Base-by-base conservation (phyloP, 2,797 vertebrate genomes). In the Anolis apletophallus region DNA sequence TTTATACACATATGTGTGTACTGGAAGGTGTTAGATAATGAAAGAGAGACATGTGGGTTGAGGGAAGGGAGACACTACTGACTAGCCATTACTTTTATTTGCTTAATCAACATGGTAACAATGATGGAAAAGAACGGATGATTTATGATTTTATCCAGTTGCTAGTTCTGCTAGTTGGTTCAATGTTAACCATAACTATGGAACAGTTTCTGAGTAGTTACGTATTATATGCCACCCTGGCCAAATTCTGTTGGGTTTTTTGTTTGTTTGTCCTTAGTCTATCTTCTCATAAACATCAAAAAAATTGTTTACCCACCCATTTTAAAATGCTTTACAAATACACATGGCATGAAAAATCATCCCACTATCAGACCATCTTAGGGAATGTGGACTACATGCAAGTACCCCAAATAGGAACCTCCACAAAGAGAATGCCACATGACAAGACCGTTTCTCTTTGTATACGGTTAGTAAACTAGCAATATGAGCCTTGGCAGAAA, bases 401-500 rank as follows among this genome's bases (percentile, higher is more conserved):
- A 75, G 32, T 55, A 61, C n/a, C 54, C 52, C 59, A 64, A 29
- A 0, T 2, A 92, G 3, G 17, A 87, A 9, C 67, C 29, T 74
- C 83, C 71, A 82, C n/a, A 91, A 92, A 79, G 21, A 0, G 72
- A 82, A n/a, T 46, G 3, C 9, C 5, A 52, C 52, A 76, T 71
- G n/a, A 69, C 64, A 86, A 71, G 54, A 4, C 46, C n/a, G 32
- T n/a, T 32, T 72, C 81, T 5, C 36, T 78, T 57, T 8, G 83
- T 82, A 67, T 74, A 16, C 80, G 90, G 71, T 54, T 79, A 74
- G 57, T 4, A 61, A 71, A 54, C 77, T 7, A 69, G 5, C n/a
- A 89, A 79, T 5, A 72, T 68, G 23, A 55, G 34, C 52, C 55
- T 78, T 75, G 50, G 46, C n/a, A 87, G 78, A 78, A 76, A 83